phyloP scores from a whole-genome alignment of 1,140 invertebrate genomes.

The Agraylea sexmaculata region DNA sequence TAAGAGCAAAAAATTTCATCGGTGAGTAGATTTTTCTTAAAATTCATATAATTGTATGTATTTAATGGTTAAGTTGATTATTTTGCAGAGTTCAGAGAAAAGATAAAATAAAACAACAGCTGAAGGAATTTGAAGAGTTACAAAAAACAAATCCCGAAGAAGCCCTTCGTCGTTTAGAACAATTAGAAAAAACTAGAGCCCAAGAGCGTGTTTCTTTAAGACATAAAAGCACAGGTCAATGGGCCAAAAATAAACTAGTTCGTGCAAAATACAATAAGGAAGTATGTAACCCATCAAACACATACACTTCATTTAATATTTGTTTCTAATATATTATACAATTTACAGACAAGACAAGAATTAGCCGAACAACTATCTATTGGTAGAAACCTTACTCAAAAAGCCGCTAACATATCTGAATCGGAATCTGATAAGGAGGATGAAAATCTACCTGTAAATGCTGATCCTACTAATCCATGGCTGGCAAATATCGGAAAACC shows the following conservation, averaged over 20 bases:
- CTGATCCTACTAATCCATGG: constrained; percentile 61
- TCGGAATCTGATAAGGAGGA: constrained; percentile 39
- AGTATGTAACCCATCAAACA: constrained; percentile 40
- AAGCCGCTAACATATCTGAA: constrained; percentile 43
- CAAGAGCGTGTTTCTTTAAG: constrained; percentile 82
- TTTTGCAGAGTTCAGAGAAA: constrained; percentile 58
- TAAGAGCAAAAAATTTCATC: constrained; percentile 70
- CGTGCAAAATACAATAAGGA: constrained; percentile 88
- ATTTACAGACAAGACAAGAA: constrained; percentile 58
- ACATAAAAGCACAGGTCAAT: constrained; percentile 89
- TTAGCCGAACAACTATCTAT: constrained; percentile 77
- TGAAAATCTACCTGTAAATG: constrained; percentile 28
- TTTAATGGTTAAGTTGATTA: constrained; percentile 1
- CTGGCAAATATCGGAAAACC: constrained; percentile 35
- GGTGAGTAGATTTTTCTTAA: constrained; percentile 24
- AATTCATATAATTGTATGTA: not conserved
- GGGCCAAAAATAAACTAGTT: constrained; percentile 77
- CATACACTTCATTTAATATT: constrained; percentile 7
- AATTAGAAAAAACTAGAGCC: constrained; percentile 72
- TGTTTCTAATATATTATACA: constrained; percentile 8
- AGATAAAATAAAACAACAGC: constrained; percentile 69
- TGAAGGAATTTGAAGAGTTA: constrained; percentile 84
- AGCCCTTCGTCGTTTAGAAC: constrained; percentile 74
- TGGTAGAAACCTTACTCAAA: constrained; percentile 71
- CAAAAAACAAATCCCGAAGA: constrained; percentile 79